Conservation (phyloP, 2,888 invertebrate genomes). For the Tenthredo distinguenda region DNA sequence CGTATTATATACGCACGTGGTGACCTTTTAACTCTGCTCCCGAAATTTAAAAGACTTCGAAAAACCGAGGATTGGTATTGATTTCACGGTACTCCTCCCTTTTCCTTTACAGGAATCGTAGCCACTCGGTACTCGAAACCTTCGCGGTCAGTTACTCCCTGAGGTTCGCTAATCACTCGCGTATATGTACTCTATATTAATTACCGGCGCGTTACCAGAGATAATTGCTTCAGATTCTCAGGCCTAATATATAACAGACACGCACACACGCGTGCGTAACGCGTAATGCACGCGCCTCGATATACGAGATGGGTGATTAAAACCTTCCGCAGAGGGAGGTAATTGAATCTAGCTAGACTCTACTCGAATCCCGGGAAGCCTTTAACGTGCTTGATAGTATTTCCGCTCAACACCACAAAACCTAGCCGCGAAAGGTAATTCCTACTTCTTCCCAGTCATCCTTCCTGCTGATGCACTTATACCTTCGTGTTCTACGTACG, state of each 20-base stretch:
- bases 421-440: conserved; percentile 15
- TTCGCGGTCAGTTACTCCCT: background rate
- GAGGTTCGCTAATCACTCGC: background rate
- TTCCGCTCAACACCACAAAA: conserved; percentile 24
- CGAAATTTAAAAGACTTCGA: too few species aligned
- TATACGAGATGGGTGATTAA: conserved; percentile 14
- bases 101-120: too few species aligned
- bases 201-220: background rate
- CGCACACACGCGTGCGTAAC: background rate
- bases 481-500: background rate
- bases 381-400: conserved; percentile 1
- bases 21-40: too few species aligned
- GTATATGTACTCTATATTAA: background rate
- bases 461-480: background rate
- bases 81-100: too few species aligned
- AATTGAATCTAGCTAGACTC: conserved; percentile 34
- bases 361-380: conserved; percentile 21
- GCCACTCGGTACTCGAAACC: too few species aligned
- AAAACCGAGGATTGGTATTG: too few species aligned
- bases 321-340: background rate
- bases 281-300: background rate
- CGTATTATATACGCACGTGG: too few species aligned
- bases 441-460: background rate
- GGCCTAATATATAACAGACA: background rate
- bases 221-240: background rate